Evolutionary conservation across 1,140 invertebrate genomes (phyloP), one percentile per base, ranked within the genome.

Genomic region (Drepana arcuata): DNA sequence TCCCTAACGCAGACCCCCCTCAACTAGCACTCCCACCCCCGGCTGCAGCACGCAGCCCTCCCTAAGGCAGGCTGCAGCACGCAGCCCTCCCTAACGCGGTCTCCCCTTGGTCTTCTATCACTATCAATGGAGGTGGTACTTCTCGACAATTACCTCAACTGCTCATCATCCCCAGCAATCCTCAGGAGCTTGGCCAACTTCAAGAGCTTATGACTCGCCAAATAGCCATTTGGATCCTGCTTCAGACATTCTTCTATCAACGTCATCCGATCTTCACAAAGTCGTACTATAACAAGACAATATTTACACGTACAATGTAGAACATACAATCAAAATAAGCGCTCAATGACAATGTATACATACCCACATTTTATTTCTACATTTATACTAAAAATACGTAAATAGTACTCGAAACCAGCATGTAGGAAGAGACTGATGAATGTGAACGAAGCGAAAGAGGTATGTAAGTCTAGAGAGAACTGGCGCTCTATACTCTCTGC

Each of bases 151-250:
- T n/a, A n/a, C n/a, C n/a, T n/a, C n/a, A n/a, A n/a, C n/a, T n/a
- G n/a, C n/a, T 74, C 77, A 15, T 79, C 70, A 11, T 81, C 70
- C 1, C 65, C 72, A 0, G 62, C 58, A 9, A 81, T 52, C 7
- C 67, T 43, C 38, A 81, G 40, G 16, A 81, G 21, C 26, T 70
- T 62, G 1, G 77, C 74, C 11, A 81, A 30, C 18, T 73, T 64
- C 4, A 79, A 33, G 14, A 81, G 41, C 28, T 75, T 81, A 29
- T 73, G 52, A 16, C 70, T 68, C 1, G 67, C 65, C 21, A 75
- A 26, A 35, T 67, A 79, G 0, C 66, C 69, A 25, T 47, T 59
- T 0, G 59, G 45, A 11, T 75, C 57, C 12, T 44, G 23, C 26
- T 54, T 51, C 32, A 82, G 15, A 26, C 77, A 82, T 1, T 69